Base-by-base conservation (phyloP, 2,888 invertebrate genomes). In the Cataglyphis cursor region DNA sequence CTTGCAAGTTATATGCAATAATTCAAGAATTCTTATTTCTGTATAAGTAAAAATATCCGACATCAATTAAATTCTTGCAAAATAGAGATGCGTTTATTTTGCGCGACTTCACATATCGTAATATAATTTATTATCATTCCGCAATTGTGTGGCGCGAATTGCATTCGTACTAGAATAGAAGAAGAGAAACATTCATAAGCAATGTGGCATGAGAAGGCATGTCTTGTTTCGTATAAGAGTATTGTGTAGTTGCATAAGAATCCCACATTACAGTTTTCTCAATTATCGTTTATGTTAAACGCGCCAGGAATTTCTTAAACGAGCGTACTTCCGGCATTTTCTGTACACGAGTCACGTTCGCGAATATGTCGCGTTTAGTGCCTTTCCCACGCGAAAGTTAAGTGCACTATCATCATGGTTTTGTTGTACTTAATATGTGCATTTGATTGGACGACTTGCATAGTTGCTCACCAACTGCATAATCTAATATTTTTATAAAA, bases 281-380 rank as follows among this genome's bases (percentile, higher is more conserved):
- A 59, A 78, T 78, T 78, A 78, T 78, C 78, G 41, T 78, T 78
- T 35, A 44, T 31, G 78, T 57, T 82, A 84, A 82, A 82, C 44
- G 59, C 73, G 51, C 61, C 24, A 84, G 48, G 74, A 84, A 74
- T 84, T 82, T 44, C 74, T 54, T 44, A 51, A 62, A 31, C 38
- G 10, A 41, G 48, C 31, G 15, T 62, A 51, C 66, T 82, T 84
- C 74, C 74, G 74, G 61, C 65, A 74, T 62, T 74, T 73, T 38
- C 41, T 62, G 66, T 51, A 74, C 38, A 51, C 82, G 44, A 66
- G 18, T 82, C 74, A 61, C 48, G 73, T 83, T 83, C 31, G 62
- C 68, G 66, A 51, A 51, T 68, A n/a, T 65, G 41, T 78, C 31
- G 41, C 31, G 28, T 35, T 31, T 35, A 66, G 24, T 15, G 44